These are phyloP conservation scores for Paralichthys olivaceus DNA, from an alignment of 2,113 vertebrate genomes.

Conservation along the genomic window DNA sequence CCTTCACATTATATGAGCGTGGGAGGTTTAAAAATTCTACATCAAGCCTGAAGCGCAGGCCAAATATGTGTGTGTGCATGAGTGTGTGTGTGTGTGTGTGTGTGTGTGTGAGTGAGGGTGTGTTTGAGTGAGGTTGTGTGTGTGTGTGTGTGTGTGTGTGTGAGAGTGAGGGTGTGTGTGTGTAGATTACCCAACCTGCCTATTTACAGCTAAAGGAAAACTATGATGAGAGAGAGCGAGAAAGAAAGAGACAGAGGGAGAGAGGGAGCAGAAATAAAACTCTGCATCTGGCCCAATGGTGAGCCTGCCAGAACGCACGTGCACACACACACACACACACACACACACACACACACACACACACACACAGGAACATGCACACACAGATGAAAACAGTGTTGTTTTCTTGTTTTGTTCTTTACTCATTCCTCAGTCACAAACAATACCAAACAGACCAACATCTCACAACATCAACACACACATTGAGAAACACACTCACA, in stretches of 20 bases:
- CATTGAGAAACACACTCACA: neutral
- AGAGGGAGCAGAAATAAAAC: slow-evolving; percentile 65
- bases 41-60: slow-evolving; percentile 59
- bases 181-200: slow-evolving; percentile 75
- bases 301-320: slow-evolving; percentile 51
- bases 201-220: slow-evolving; percentile 80
- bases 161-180: slow-evolving; percentile 25
- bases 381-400: slow-evolving; percentile 55
- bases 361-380: slow-evolving; percentile 35
- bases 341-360: slow-evolving; percentile 29
- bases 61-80: slow-evolving; percentile 40
- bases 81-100: slow-evolving; percentile 1
- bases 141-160: slow-evolving; percentile 20
- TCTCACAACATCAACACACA: slow-evolving; percentile 36
- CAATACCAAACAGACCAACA: slow-evolving; percentile 53
- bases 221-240: slow-evolving; percentile 71
- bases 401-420: slow-evolving; percentile 76
- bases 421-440: slow-evolving; percentile 63
- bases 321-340: slow-evolving; percentile 34
- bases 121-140: slow-evolving; percentile 25
- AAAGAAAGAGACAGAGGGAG: slow-evolving; percentile 51
- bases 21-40: slow-evolving; percentile 71
- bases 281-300: slow-evolving; percentile 71
- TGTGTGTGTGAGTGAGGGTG: slow-evolving; percentile 22
- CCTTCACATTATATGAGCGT: slow-evolving; percentile 67